A percentile compares a stretch with the other conserved stretches of the same genome.
Conservation (phyloP, 2,113 vertebrate species). For the Ictalurus punctatus region DNA sequence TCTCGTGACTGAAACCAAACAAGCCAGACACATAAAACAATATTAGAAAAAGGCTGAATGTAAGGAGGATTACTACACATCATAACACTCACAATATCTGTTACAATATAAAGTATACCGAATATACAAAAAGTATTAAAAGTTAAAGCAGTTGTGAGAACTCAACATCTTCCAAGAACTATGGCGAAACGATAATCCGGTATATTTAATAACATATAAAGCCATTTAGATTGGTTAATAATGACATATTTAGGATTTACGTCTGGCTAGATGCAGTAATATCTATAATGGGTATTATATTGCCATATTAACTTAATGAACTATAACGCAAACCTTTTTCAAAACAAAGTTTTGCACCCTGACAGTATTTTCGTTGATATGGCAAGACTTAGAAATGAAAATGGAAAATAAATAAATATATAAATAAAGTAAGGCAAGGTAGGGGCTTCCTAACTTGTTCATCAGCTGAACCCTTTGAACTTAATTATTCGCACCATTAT, state of each 20-base stretch:
- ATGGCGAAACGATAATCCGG: too few relatives aligned
- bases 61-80: neutral
- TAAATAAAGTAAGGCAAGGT: neutral
- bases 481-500: neutral
- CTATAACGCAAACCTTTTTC: neutral
- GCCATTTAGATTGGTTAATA: neutral
- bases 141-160: neutral
- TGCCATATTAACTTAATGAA: too few relatives aligned
- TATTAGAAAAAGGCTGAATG: neutral
- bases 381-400: neutral
- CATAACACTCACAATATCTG: neutral
- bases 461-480: neutral
- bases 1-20: constrained; percentile 80
- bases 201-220: neutral
- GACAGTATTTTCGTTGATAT: neutral
- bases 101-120: neutral
- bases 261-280: too few relatives aligned
- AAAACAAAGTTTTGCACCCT: neutral
- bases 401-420: neutral
- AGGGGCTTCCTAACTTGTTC: neutral
- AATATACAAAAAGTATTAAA: neutral
- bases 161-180: neutral
- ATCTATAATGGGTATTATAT: too few relatives aligned
- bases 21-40: constrained; percentile 32
- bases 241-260: too few relatives aligned